phyloP scores from a whole-genome alignment of 2,797 vertebrate species.

The Periparus ater region DNA sequence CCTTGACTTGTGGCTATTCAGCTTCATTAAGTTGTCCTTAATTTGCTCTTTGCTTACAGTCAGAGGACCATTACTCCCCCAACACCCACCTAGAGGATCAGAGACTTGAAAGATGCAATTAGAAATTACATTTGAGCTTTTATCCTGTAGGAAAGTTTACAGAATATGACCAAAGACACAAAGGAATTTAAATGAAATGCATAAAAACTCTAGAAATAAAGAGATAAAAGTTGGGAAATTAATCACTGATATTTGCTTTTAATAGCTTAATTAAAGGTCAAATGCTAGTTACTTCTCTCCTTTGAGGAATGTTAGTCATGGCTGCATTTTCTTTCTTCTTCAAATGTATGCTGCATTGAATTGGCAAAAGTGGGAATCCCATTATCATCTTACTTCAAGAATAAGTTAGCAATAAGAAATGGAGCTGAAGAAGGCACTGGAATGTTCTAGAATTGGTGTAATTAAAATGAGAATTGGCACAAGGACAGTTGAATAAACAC shows the following conservation, averaged over 20 bases:
- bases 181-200: slow-evolving; percentile 74
- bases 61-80: not conserved
- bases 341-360: not conserved
- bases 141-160: slow-evolving; percentile 39
- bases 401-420: not conserved
- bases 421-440: not conserved
- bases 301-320: slow-evolving; percentile 20
- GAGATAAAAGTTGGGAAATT: not conserved
- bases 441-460: not conserved
- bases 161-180: slow-evolving; percentile 61
- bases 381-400: not conserved
- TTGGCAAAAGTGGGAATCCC: not conserved
- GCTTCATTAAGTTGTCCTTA: not conserved
- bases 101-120: not conserved
- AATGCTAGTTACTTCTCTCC: slow-evolving; percentile 9
- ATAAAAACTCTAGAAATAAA: slow-evolving; percentile 52
- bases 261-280: slow-evolving; percentile 69
- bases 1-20: not conserved
- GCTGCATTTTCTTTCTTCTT: not conserved
- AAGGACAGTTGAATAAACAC: not conserved
- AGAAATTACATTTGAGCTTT: slow-evolving; percentile 62
- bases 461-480: not conserved
- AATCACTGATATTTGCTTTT: slow-evolving; percentile 49
- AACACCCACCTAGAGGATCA: not conserved
- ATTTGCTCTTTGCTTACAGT: not conserved